phyloP scores from a whole-genome alignment of 2,797 vertebrate species.

The Micropoecilia bifurca region DNA sequence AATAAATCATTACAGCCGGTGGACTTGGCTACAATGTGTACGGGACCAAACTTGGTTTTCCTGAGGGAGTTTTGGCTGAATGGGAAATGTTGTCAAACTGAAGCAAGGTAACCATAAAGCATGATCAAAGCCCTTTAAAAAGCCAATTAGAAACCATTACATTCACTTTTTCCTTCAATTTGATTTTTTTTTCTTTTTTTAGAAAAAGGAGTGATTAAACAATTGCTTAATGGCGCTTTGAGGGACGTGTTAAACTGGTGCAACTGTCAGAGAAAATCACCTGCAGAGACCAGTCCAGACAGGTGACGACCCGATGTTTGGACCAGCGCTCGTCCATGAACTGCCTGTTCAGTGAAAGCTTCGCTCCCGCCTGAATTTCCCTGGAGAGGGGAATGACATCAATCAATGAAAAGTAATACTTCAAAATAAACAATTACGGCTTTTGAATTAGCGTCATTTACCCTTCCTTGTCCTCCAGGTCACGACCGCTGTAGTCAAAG shows the following conservation, averaged over 20 bases:
- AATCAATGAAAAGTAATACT: conserved; percentile 54
- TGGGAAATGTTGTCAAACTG: conserved; percentile 70
- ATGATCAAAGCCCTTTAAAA: conserved; percentile 61
- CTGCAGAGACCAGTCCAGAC: conserved; percentile 97
- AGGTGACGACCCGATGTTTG: conserved; percentile 96
- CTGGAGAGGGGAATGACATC: conserved; percentile 66
- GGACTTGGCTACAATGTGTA: conserved; percentile 71
- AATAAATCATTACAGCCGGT: conserved; percentile 78
- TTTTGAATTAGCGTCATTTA: conserved; percentile 69
- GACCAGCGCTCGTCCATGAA: conserved; percentile 98
- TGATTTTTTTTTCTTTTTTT: conserved; percentile 3
- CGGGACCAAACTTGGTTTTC: conserved; percentile 69
- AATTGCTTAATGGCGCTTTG: not conserved
- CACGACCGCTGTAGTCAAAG: conserved; percentile 98
- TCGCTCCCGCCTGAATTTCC: conserved; percentile 96
- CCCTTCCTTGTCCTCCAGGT: conserved; percentile 98
- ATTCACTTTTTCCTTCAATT: conserved; percentile 7
- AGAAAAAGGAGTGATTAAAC: conserved; percentile 1
- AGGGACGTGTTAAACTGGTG: not conserved
- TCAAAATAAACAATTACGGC: conserved; percentile 35
- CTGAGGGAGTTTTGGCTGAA: conserved; percentile 65
- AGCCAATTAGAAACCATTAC: conserved; percentile 51
- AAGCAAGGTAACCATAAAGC: conserved; percentile 70
- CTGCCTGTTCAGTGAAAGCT: conserved; percentile 93
- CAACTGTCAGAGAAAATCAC: conserved; percentile 72